phyloP scores from a whole-genome alignment of 1,140 invertebrate genomes.

The Drosophila mauritiana region DNA sequence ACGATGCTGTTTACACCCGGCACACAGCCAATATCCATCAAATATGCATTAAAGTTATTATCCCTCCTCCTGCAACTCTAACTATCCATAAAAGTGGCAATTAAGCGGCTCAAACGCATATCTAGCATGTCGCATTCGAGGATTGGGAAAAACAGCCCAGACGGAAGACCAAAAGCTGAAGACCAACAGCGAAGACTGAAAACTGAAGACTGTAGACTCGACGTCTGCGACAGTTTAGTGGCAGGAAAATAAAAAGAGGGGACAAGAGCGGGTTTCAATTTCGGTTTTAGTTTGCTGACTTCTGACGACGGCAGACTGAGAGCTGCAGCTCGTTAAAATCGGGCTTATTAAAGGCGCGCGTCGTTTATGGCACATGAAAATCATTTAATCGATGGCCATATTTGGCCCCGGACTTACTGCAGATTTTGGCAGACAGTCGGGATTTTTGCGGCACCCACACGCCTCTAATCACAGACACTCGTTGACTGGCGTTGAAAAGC shows the following conservation, averaged over 20 bases:
- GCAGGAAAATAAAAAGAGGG: slow-evolving; percentile 14
- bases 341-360: slow-evolving; percentile 78
- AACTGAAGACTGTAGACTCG: slow-evolving; percentile 41
- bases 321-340: slow-evolving; percentile 72
- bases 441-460: slow-evolving; percentile 28
- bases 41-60: slow-evolving; percentile 63
- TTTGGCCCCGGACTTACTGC: slow-evolving; percentile 61
- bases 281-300: slow-evolving; percentile 57
- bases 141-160: slow-evolving; percentile 3
- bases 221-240: slow-evolving; percentile 75
- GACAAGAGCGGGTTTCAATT: slow-evolving; percentile 42
- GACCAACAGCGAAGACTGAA: slow-evolving; percentile 1
- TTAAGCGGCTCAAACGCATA: slow-evolving; percentile 76
- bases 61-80: slow-evolving; percentile 46
- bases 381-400: slow-evolving; percentile 80
- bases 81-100: slow-evolving; percentile 79
- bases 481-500: slow-evolving; percentile 31
- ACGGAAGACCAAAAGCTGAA: slow-evolving; percentile 7
- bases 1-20: slow-evolving; percentile 65
- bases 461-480: slow-evolving; percentile 51
- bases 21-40: slow-evolving; percentile 63
- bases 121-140: slow-evolving; percentile 54
- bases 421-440: slow-evolving; percentile 28
- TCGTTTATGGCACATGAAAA: slow-evolving; percentile 82
- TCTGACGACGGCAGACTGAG: slow-evolving; percentile 43